Base-by-base conservation (phyloP, 2,888 invertebrate species). In the Entomobrya multifasciata region DNA sequence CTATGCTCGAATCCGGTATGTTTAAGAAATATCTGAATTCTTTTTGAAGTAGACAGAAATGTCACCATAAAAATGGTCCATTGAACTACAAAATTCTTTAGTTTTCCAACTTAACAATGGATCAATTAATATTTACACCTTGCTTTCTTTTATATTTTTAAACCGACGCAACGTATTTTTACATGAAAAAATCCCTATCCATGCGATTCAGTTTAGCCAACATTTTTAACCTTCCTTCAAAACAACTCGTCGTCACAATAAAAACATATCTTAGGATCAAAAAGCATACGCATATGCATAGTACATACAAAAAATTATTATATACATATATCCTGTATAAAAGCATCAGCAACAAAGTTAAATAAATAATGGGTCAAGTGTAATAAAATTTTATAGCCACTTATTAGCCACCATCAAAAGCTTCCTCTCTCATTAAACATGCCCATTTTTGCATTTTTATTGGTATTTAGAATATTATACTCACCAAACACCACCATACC, bases 341-440 rank as follows among this genome's bases (percentile, higher is more conserved):
- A 15, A 62, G 36, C 62, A 67, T 20, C 27, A 15, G 65, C 67
- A 65, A 79, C 79, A 70, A n/a, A 70, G 70, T 55, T 80, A 55
- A 70, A 80, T 80, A 80, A 80, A 80, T 80, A 80, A 80, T 80
- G 80, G 80, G 80, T 80, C 81, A 79, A 86, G 79, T 72, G 57
- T 65, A 87, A 89, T 89, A 89, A 89, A 89, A 88, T 89, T 89
- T 89, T 88, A 89, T 88, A 87, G 83, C 89, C 82, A 81, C 88
- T 88, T 88, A 89, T 89, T 89, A 89, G 78, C 88, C 86, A 87
- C 87, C 88, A 87, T 89, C 79, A 89, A 88, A 80, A 76, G 88
- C 86, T 89, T 88, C 89, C 88, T 88, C 83, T 82, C 84, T 82
- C 87, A 84, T 80, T 81, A 85, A 85, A 70, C 72, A 65, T 76